Conservation (phyloP, 2,888 invertebrate genomes). For the Rotaria macrura region DNA sequence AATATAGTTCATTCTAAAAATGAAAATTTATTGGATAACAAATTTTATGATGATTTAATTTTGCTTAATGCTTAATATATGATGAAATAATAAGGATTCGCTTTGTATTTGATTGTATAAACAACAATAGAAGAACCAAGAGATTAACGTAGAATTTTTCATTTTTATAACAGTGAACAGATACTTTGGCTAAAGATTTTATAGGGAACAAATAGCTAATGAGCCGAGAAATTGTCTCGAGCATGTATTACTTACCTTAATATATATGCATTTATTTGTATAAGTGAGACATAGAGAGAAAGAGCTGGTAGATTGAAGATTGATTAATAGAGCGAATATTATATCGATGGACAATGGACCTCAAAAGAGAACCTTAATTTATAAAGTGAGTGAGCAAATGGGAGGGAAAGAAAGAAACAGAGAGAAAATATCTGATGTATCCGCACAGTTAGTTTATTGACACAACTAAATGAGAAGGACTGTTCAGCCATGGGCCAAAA, state of each 20-base stretch:
- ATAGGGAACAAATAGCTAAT: not conserved
- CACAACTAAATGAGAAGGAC: not conserved
- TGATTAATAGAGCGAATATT: not conserved
- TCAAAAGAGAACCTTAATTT: not conserved
- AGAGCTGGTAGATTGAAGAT: not conserved
- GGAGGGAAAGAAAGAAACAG: not conserved
- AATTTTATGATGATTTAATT: not conserved
- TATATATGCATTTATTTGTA: not conserved
- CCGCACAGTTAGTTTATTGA: not conserved
- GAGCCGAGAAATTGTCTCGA: not conserved
- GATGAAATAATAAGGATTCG: not conserved
- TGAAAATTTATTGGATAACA: not conserved
- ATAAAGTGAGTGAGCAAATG: not conserved
- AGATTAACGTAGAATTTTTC: not conserved
- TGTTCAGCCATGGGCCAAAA: not conserved
- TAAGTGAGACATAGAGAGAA: not conserved
- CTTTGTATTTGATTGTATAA: not conserved
- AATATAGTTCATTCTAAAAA: not conserved
- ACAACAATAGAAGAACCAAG: not conserved
- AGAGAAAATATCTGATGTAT: not conserved
- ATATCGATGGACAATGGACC: not conserved
- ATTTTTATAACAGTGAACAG: not conserved
- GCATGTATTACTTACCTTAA: not conserved
- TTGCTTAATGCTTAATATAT: not conserved
- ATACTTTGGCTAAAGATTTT: not conserved